Evolutionary conservation across 2,888 invertebrate species (phyloP), one percentile per base, ranked within the genome.

Genomic region (Andrena marginata): DNA sequence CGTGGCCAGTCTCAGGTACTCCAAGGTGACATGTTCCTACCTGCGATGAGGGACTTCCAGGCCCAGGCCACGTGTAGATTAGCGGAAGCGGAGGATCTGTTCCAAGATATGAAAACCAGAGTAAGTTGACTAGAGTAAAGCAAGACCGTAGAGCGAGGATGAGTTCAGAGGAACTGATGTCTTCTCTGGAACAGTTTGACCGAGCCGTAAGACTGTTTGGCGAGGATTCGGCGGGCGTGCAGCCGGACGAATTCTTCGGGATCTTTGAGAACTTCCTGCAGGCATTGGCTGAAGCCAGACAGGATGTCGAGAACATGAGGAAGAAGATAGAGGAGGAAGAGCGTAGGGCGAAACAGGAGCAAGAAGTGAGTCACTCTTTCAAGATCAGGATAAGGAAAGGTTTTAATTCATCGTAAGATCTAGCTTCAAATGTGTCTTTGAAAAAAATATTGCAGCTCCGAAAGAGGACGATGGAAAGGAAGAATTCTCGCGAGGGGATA

Each of bases 11-110:
- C 96, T 48, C 95, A 96, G 83, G 94, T 95, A 2, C 95, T 95
- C 68, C 95, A 96, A 67, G 96, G 96, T 10, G 98, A 99, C 94
- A 97, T 97, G 93, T 99, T 98, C 95, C 95, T 98, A 82, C 97
- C 98, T 0, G 98, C 98, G 35, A 99, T 99, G 98, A 95, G 98
- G 85, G 99, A 99, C 93, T 99, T 99, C 95, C 97, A 98, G 92
- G 97, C 98, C 0, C 97, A 98, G 85, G 98, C 99, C 0, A 97
- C 98, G 0, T 98, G 98, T 93, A 96, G 98, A 89, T 97, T 98
- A 91, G 98, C 98, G 0, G 98, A 99, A 94, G 96, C 99, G 6
- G 98, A 99, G 93, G 98, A 99, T 91, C 96, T 97, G 80, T 98
- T 97, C 95, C 97, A 97, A 94, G 98, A 99, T 93, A 99, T 99